These are phyloP conservation scores for rabbit (Oryctolagus cuniculus) DNA, from an alignment of 2,113 vertebrate genomes.

Conservation along the genomic window mOryCun1.1 NC_091449.1:64415501-64416000, in stretches of 20 bases:
- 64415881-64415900: background rate
- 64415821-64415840: background rate
- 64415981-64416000: background rate
- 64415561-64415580: background rate
- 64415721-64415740: background rate
- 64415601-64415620: background rate
- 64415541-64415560: conserved; percentile 9
- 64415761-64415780: background rate
- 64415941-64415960: background rate
- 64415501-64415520: background rate
- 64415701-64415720: background rate
- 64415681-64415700: background rate
- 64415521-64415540: background rate
- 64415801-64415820: background rate
- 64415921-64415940: background rate
- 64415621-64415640: background rate
- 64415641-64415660: background rate
- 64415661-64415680: background rate
- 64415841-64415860: background rate
- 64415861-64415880: conserved; percentile 1
- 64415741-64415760: background rate
- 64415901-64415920: conserved; percentile 11
- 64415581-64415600: background rate
- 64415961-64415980: background rate
- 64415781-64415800: conserved; percentile 57